phyloP scores from a whole-genome alignment of 2,888 invertebrate genomes.

The Sinodicranocentrus sp. region DNA sequence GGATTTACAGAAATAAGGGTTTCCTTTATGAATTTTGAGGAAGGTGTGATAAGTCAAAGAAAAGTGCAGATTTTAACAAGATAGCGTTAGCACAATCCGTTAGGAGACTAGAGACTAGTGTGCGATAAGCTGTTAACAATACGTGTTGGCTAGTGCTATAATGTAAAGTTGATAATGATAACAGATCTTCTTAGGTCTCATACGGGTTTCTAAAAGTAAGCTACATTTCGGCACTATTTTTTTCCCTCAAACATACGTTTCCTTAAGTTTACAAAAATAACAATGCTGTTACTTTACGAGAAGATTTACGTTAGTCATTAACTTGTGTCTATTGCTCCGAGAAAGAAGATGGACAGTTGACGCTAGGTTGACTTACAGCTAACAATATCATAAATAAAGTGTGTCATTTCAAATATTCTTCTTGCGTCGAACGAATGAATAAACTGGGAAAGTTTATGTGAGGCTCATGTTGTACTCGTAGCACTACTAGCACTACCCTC shows the following conservation, averaged over 20 bases:
- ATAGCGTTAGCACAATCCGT: background rate
- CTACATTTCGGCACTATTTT: background rate
- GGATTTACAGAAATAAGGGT: background rate
- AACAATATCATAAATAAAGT: slow-evolving; percentile 20
- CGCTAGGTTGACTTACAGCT: slow-evolving; percentile 18
- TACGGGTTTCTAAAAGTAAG: too few relatives aligned
- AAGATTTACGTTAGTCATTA: slow-evolving; percentile 8
- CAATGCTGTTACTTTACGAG: background rate
- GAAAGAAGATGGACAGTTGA: slow-evolving; percentile 20
- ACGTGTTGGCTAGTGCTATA: background rate
- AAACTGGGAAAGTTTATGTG: background rate
- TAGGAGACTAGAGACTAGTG: background rate
- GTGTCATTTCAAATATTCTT: background rate
- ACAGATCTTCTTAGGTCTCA: too few relatives aligned
- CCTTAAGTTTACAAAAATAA: background rate
- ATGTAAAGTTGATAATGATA: too few relatives aligned
- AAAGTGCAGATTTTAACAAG: background rate
- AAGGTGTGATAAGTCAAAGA: background rate
- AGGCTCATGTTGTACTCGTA: background rate
- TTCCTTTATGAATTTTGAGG: slow-evolving; percentile 4
- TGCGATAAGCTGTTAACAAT: background rate
- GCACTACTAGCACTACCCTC: background rate
- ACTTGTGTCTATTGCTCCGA: background rate
- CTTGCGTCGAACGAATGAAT: background rate
- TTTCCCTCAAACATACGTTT: background rate